Conservation (phyloP, 2,113 vertebrate genomes). For the Uria aalge region DNA sequence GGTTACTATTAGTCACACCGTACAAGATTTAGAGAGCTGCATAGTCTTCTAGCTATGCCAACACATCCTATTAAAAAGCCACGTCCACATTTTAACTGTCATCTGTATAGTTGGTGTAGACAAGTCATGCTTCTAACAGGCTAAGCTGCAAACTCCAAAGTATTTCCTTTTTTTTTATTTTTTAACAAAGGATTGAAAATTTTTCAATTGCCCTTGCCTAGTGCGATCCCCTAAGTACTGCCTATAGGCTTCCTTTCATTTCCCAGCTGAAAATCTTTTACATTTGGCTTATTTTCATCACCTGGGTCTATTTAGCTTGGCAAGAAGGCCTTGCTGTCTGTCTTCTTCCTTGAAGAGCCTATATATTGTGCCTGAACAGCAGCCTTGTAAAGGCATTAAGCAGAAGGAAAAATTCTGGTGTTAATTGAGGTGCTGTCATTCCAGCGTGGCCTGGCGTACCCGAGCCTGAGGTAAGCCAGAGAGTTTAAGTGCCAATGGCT, state of each 20-base stretch:
- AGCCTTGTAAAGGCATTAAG: not conserved
- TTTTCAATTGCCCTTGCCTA: not conserved
- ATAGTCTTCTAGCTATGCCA: not conserved
- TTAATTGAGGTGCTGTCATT: not conserved
- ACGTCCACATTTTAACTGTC: not conserved
- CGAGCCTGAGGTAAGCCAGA: not conserved
- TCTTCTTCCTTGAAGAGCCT: not conserved
- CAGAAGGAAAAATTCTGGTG: not conserved
- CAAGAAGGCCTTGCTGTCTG: not conserved
- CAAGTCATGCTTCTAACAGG: not conserved
- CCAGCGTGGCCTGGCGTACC: not conserved
- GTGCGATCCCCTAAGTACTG: not conserved
- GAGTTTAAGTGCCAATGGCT: not conserved
- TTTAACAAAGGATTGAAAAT: not conserved
- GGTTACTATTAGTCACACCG: not conserved
- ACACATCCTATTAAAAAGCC: not conserved
- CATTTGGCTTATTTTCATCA: not conserved
- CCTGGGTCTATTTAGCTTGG: not conserved
- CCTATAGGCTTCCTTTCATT: not conserved
- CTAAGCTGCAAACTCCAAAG: not conserved
- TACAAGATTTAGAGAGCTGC: not conserved
- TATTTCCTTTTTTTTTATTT: not conserved
- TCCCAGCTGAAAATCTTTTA: not conserved
- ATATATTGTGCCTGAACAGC: not conserved
- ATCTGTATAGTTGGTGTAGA: not conserved